Evolutionary conservation across 2,113 vertebrate genomes (phyloP).

Genomic region (Urocolius indicus): DNA sequence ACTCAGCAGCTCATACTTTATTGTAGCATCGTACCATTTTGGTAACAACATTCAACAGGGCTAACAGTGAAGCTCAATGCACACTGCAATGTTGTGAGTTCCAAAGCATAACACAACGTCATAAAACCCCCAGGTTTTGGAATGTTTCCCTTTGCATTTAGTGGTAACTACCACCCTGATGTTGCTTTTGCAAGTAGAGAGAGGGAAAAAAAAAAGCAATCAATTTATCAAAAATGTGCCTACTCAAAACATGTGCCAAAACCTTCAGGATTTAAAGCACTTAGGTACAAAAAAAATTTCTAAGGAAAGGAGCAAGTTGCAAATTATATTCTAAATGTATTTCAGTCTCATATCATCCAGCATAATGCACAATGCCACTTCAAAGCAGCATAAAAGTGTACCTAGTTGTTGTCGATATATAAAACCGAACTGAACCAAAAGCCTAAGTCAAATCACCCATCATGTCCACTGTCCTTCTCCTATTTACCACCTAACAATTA

Average conservation of each 20-base stretch:
- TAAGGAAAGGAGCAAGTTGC: neutral
- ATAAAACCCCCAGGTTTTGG: neutral
- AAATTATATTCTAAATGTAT: neutral
- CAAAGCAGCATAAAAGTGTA: neutral
- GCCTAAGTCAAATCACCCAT: neutral
- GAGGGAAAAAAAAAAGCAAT: neutral
- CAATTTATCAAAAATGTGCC: neutral
- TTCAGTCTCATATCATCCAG: neutral
- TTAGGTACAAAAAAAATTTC: neutral
- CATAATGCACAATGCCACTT: neutral
- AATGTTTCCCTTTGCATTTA: neutral
- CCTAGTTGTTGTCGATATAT: neutral
- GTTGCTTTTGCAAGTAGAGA: neutral
- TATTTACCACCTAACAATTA: neutral
- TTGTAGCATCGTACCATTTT: neutral
- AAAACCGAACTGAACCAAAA: neutral
- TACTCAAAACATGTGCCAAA: neutral
- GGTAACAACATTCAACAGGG: neutral
- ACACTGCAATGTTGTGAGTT: rapidly evolving
- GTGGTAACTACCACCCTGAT: neutral
- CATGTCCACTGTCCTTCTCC: neutral
- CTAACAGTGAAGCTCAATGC: neutral
- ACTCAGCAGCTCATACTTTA: neutral
- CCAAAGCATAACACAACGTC: neutral
- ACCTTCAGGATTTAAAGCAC: neutral